Conservation (phyloP, 2,797 vertebrate species). For the Tragopan temminckii region DNA sequence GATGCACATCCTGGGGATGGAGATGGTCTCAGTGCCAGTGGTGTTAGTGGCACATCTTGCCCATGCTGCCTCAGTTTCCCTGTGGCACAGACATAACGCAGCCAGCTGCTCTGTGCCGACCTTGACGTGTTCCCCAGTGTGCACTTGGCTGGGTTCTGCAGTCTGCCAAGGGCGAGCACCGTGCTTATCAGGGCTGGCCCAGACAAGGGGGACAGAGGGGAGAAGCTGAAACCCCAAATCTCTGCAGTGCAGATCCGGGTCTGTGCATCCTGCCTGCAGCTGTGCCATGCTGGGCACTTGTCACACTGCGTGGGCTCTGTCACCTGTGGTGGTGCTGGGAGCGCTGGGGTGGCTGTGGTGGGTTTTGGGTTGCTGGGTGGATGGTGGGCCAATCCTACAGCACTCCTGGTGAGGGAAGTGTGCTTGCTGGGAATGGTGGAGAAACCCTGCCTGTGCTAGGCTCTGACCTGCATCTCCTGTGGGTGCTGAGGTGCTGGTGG, state of each 20-base stretch:
- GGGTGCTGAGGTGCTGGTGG: accelerated
- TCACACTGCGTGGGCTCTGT: too few species aligned
- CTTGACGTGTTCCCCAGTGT: slow-evolving; percentile 1
- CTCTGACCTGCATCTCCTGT: not conserved
- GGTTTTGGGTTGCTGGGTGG: accelerated
- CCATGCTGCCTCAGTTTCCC: not conserved
- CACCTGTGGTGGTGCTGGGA: not conserved
- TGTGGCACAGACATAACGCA: not conserved
- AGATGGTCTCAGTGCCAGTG: not conserved
- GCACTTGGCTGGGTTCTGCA: not conserved
- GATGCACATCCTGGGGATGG: accelerated
- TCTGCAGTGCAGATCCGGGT: accelerated
- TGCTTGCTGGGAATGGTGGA: accelerated
- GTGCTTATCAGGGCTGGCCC: not conserved
- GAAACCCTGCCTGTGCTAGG: not conserved
- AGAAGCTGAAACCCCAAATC: not conserved
- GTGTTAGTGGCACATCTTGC: accelerated
- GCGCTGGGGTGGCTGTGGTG: accelerated
- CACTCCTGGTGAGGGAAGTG: not conserved
- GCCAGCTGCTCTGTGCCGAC: not conserved
- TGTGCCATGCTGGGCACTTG: accelerated
- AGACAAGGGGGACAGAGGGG: not conserved
- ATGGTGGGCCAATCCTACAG: accelerated
- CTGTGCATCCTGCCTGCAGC: not conserved
- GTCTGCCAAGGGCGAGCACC: slow-evolving; percentile 28